Evolutionary conservation across 2,888 invertebrate genomes (phyloP), one percentile per base, ranked within the genome.

Genomic region (Ophion ellenae): DNA sequence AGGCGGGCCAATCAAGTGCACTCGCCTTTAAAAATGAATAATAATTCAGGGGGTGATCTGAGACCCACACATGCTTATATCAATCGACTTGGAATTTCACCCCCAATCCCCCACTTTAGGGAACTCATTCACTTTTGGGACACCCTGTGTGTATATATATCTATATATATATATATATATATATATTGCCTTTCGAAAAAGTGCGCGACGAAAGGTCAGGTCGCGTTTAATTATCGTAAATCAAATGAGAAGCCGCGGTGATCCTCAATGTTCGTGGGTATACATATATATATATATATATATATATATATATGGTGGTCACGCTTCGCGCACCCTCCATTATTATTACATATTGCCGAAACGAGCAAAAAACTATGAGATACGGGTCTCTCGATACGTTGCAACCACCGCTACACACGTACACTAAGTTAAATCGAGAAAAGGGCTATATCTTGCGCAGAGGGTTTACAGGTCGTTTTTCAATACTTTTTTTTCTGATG

Each of bases 211-310:
- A 92, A 91, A 92, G 92, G 92, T 92, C 92, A 90, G 92, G 92
- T 92, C 92, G 91, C 90, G 91, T 92, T 92, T 92, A 92, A 92
- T 92, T 92, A 92, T 92, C 92, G 91, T 92, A 92, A 92, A 92
- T 92, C 92, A 92, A 92, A 92, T 89, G 92, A 87, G 90, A 89
- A 90, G 87, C 88, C 74, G 70, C 66, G 64, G 74, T 64, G 63
- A 69, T 80, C 57, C 57, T 20, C 63, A 5, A 24, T 28, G 71
- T 71, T 7, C 17, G 24, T n/a, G 5, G 6, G 7, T 36, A 36
- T n/a, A 11, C 36, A 28, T 67, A 28, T 71, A 24, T 53, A 20
- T 57, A 10, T 28, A n/a, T 64, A 66, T 59, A 28, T 53, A 89
- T 89, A 89, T 85, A 87, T 89, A 87, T 89, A 88, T 83, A 24